Evolutionary conservation across 1,140 invertebrate genomes (phyloP), one percentile per base, ranked within the genome.

Genomic region (Sinonovacula constricta): DNA sequence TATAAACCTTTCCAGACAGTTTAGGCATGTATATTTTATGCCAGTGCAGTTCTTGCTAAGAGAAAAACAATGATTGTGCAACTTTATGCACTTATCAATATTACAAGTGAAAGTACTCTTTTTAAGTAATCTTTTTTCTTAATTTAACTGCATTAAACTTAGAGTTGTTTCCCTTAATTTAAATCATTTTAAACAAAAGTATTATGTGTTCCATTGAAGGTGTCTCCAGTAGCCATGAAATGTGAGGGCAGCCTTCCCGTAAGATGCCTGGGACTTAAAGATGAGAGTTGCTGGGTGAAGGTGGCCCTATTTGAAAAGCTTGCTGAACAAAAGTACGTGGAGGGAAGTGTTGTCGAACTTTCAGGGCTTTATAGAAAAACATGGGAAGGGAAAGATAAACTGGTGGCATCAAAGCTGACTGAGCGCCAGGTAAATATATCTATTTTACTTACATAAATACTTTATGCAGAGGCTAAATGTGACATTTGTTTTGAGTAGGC

Each of bases 211-310:
- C 33, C 36, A 7, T 36, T 4, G 3, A 10, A 33, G 60, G 60
- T 63, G 22, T 63, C 60, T 34, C 30, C 30, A 34, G 60, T 63
- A 2, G 3, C 60, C 18, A 3, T 63, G 4, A 33, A 22, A 39
- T 34, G 30, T 7, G 60, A 63, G 14, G 60, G 60, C 30, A 63
- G 30, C 14, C 60, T 63, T 15, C 60, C 60, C 33, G 60, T 63
- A 34, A 33, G 60, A 33, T 63, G 60, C 36, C 60, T 63, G 1
- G 60, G 60, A 7, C 3, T 63, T 15, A 22, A 5, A 5, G 60
- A 63, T 22, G 60, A 63, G n/a, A 34, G 30, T n/a, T 3, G 3
- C 2, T 14, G 2, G 3, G 36, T 33, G 18, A 63, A 63, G 36
- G 60, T 34, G 10, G 60, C 60, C 12, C 24, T 63, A 31, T 63